Evolutionary conservation across 2,888 invertebrate species (phyloP), one percentile per base, ranked within the genome.

Genomic region (Caenorhabditis sp.): DNA sequence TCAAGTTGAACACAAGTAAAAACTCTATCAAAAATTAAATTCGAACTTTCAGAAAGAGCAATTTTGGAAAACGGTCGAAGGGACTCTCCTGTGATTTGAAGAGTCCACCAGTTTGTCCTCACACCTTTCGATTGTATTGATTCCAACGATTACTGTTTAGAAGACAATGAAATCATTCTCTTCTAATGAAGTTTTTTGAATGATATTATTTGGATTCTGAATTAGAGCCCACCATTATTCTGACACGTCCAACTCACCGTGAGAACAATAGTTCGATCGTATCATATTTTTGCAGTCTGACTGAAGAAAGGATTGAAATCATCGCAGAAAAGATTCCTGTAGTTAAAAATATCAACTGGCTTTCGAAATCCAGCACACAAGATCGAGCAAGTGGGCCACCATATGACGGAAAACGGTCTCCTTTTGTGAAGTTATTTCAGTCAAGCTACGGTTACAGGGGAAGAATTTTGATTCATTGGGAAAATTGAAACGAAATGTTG

Each of bases 121-220:
- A 28, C 56, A 69, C n/a, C 26, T 26, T n/a, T 69, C 69, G 12
- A 69, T 69, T 58, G 56, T 41, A 38, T 69, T 69, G 5, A 56
- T 56, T 26, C 69, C 69, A 4, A 69, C 69, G 14, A 69, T 69
- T 7, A 69, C 69, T 14, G 69, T 24, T 2, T 56, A 19, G 7
- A 44, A 41, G 2, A 69, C 44, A 24, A 56, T 69, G 56, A 69
- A 69, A 28, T 69, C 69, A 16, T 56, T 69, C 4, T 56, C 69
- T 41, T 69, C 56, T 6, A 69, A 56, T 68, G 41, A 68, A 68
- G 38, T 14, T 12, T 2, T 31, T 19, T 38, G 31, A 31, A 31
- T 31, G 31, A 31, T 6, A 31, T 7, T 4, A 7, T 31, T 31
- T 31, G 31, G 7, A 6, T 6, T 6, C 7, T 31, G 31, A 4